A percentile compares a stretch with the other conserved stretches of the same genome.
Evolutionary conservation across 2,888 invertebrate species (phyloP).

Genomic region (Ophion costatus): DNA sequence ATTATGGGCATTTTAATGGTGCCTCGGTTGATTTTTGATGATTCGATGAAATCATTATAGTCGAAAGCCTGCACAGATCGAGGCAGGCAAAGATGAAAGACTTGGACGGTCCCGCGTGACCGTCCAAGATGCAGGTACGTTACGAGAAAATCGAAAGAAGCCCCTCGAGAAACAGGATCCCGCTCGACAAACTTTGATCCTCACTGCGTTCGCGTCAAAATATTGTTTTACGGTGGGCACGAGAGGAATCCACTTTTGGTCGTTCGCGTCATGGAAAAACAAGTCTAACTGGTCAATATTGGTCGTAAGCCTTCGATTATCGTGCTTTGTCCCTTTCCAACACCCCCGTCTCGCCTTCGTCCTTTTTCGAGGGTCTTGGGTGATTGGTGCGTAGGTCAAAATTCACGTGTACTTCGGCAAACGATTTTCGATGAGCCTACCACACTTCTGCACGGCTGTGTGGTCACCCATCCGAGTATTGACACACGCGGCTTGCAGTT

Average conservation of each 20-base stretch:
- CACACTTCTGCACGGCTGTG: neutral
- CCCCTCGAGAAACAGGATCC: neutral
- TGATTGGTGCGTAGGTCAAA: too few species aligned
- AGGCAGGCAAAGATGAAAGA: too few species aligned
- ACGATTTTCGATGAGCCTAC: too few species aligned
- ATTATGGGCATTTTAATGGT: too few species aligned
- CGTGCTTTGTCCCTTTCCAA: conserved; percentile 32
- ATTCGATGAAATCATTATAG: neutral
- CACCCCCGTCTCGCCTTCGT: neutral
- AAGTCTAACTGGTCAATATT: conserved; percentile 62
- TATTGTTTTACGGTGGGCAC: conserved; percentile 49
- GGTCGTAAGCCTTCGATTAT: conserved; percentile 41
- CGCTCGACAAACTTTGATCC: neutral
- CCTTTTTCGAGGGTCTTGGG: neutral
- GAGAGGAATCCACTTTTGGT: neutral
- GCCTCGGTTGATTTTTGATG: too few species aligned
- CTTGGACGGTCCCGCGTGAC: too few species aligned
- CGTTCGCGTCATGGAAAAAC: conserved; percentile 48
- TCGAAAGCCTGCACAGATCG: neutral
- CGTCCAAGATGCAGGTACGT: neutral
- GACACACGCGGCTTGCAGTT: neutral
- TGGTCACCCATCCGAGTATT: too few species aligned
- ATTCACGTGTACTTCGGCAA: too few species aligned
- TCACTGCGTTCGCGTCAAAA: conserved; percentile 50
- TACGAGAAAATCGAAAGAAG: neutral